phyloP scores from a whole-genome alignment of 1,140 invertebrate species.

The Rhopalosiphum maidis region DNA sequence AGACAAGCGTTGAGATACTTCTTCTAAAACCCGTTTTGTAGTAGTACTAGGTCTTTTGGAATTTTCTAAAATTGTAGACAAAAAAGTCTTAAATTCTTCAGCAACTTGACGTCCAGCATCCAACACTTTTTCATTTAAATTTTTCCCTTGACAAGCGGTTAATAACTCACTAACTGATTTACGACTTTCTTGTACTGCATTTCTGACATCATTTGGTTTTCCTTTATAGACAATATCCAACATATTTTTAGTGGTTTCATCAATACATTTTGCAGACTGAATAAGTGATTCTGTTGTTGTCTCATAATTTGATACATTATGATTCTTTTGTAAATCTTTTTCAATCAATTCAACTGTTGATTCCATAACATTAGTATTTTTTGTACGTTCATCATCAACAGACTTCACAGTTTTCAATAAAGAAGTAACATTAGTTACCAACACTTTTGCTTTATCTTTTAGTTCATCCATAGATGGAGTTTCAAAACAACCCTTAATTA shows the following conservation, averaged over 20 bases:
- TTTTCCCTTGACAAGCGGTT: constrained; percentile 82
- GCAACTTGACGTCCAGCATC: constrained; percentile 86
- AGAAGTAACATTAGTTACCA: constrained; percentile 99
- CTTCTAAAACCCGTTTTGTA: constrained; percentile 71
- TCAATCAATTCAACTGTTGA: constrained; percentile 97
- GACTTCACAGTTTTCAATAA: constrained; percentile 98
- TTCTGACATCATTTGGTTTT: constrained; percentile 94
- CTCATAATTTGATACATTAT: constrained; percentile 78
- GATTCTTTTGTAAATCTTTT: constrained; percentile 78
- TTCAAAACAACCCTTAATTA: constrained; percentile 87
- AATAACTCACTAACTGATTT: constrained; percentile 95
- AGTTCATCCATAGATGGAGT: constrained; percentile 96
- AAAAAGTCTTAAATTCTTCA: constrained; percentile 83
- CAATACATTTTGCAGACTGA: constrained; percentile 91
- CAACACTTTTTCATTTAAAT: constrained; percentile 76
- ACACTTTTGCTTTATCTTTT: constrained; percentile 98
- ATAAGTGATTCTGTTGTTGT: constrained; percentile 91
- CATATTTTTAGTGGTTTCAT: constrained; percentile 90
- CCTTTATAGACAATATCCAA: constrained; percentile 93
- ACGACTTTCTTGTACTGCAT: constrained; percentile 93
- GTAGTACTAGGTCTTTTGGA: constrained; percentile 66
- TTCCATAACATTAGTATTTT: constrained; percentile 95
- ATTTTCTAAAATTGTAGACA: constrained; percentile 82
- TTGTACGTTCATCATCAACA: constrained; percentile 97
- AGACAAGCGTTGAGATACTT: constrained; percentile 84